Conservation (phyloP, 2,113 vertebrate genomes). For the Octodon degus region DNA sequence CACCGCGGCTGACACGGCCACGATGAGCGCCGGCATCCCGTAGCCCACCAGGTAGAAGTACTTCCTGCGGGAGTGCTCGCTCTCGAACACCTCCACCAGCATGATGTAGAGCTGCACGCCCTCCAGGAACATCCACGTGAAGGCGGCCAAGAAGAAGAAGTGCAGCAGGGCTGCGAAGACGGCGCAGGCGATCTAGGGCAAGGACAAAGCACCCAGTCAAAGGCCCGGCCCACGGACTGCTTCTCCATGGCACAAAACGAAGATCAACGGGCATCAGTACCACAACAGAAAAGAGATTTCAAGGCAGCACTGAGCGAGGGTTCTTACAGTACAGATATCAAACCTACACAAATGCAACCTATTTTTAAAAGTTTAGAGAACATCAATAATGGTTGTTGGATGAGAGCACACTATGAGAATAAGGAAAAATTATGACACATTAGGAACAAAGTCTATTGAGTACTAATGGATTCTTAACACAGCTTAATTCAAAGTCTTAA, state of each 20-base stretch:
- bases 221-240: accelerated
- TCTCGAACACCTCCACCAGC: constrained; percentile 99
- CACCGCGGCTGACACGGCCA: constrained; percentile 95
- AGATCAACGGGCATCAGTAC: neutral
- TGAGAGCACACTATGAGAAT: neutral
- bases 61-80: constrained; percentile 95
- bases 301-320: neutral
- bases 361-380: neutral
- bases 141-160: constrained; percentile 99
- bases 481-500: neutral
- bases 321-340: neutral
- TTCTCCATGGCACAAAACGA: neutral
- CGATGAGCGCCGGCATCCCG: constrained; percentile 95
- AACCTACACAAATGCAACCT: neutral
- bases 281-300: neutral
- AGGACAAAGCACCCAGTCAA: neutral
- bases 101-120: constrained; percentile 99
- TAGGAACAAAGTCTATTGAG: neutral
- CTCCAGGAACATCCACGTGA: constrained; percentile 99
- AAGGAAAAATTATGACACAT: neutral
- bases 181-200: constrained; percentile 94
- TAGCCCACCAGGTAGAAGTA: constrained; percentile 99
- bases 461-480: neutral
- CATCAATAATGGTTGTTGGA: neutral
- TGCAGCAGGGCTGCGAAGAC: constrained; percentile 97